Conservation (phyloP, 2,797 vertebrate genomes). For the Microcaecilia unicolor region DNA sequence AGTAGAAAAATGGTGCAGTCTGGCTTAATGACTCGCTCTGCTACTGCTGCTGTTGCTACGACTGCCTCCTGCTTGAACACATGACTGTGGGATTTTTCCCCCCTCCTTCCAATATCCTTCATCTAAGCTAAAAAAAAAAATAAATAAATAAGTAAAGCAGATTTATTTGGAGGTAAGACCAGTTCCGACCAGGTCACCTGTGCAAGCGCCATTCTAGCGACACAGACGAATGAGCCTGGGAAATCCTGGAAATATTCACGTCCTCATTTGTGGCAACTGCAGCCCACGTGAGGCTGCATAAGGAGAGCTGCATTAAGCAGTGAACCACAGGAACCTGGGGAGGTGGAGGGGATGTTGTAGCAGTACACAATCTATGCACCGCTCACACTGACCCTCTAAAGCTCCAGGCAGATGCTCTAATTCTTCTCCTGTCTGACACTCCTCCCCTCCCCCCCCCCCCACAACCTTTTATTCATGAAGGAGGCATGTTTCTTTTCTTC, state of each 20-base stretch:
- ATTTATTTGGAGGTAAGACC: not conserved
- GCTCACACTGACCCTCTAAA: too few species aligned
- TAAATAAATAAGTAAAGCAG: not conserved
- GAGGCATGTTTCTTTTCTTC: too few species aligned
- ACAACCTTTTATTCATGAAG: too few species aligned
- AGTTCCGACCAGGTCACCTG: constrained; percentile 18
- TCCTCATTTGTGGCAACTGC: constrained; percentile 20
- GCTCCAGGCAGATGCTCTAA: too few species aligned
- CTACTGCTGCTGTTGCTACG: constrained; percentile 26
- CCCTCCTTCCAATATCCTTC: constrained; percentile 1
- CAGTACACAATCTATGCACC: too few species aligned
- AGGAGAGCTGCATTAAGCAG: constrained; percentile 27
- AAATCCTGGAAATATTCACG: constrained; percentile 5
- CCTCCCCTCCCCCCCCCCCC: too few species aligned
- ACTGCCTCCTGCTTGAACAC: constrained; percentile 33
- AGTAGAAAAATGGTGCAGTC: constrained; percentile 72
- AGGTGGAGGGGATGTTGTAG: too few species aligned
- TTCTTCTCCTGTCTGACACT: too few species aligned
- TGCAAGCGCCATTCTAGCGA: not conserved
- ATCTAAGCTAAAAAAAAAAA: not conserved
- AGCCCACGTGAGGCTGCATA: constrained; percentile 42
- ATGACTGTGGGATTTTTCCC: constrained; percentile 7
- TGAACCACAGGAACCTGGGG: constrained; percentile 3
- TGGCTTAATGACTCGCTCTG: constrained; percentile 44
- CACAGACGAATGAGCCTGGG: not conserved